Evolutionary conservation across 2,888 invertebrate species (phyloP).

Genomic region (Octodonta nipae): DNA sequence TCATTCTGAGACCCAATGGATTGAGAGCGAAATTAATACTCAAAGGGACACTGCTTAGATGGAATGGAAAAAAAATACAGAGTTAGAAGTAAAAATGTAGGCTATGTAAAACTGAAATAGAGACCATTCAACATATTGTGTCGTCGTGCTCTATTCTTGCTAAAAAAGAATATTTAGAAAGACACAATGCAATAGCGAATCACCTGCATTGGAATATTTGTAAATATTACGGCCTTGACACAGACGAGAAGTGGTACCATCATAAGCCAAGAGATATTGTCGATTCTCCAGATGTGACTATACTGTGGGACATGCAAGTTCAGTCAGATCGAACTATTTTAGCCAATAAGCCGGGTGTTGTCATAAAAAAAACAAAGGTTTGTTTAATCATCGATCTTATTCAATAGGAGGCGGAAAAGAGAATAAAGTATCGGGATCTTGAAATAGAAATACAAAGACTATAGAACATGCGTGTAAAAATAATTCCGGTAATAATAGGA

Average conservation of each 20-base stretch:
- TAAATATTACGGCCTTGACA: background rate
- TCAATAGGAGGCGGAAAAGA: too few relatives aligned
- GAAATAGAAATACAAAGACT: too few relatives aligned
- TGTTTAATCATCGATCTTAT: too few relatives aligned
- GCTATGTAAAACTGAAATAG: background rate
- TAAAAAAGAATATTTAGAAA: background rate
- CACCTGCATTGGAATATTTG: background rate
- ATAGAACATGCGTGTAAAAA: too few relatives aligned
- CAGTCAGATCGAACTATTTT: background rate
- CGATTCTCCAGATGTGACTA: background rate
- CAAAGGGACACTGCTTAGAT: too few relatives aligned
- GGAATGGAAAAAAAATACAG: too few relatives aligned
- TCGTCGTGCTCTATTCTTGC: background rate
- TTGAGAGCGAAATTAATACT: too few relatives aligned
- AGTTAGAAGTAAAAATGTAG: too few relatives aligned
- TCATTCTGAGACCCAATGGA: too few relatives aligned
- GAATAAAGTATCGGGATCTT: too few relatives aligned
- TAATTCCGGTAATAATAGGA: background rate
- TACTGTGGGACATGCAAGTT: background rate
- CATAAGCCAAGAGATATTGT: background rate
- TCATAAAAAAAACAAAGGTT: background rate
- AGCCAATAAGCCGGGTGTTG: constrained; percentile 1
- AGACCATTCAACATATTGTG: background rate
- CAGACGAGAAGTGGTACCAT: background rate
- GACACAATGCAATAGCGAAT: background rate